These are phyloP conservation scores for Onchidella celtica DNA, from an alignment of 2,888 invertebrate species.

Conservation along the genomic window DNA sequence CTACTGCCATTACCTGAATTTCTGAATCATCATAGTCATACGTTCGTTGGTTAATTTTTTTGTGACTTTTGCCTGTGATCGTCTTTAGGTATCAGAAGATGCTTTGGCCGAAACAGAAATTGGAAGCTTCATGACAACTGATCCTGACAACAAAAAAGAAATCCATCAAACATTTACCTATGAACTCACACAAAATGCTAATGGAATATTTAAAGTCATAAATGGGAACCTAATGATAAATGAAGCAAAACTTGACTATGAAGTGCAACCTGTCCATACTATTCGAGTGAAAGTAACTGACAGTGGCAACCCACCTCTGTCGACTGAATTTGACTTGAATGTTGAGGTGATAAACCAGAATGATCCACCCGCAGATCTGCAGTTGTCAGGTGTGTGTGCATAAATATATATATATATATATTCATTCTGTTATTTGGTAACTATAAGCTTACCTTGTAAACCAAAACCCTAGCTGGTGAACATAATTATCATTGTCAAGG, in stretches of 20 bases:
- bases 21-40: no score
- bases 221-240: constrained; percentile 50
- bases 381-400: constrained; percentile 56
- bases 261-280: constrained; percentile 37
- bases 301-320: constrained; percentile 53
- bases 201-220: constrained; percentile 49
- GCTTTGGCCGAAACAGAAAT: constrained; percentile 45
- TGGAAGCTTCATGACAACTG: constrained; percentile 52
- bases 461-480: no score
- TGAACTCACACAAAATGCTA: constrained; percentile 51
- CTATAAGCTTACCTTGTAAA: no score
- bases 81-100: constrained; percentile 56
- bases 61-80: no score
- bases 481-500: no score
- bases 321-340: constrained; percentile 42
- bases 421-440: no score
- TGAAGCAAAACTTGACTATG: constrained; percentile 55
- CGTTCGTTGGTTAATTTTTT: no score
- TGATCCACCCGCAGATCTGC: constrained; percentile 56
- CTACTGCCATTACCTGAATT: no score
- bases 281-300: constrained; percentile 57
- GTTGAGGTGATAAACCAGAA: constrained; percentile 57
- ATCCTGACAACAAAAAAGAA: constrained; percentile 56
- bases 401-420: no score
- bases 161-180: constrained; percentile 56